A percentile compares a stretch with the other conserved stretches of the same genome.
Conservation (phyloP, 2,888 invertebrate species). For the Euphydryas editha region DNA sequence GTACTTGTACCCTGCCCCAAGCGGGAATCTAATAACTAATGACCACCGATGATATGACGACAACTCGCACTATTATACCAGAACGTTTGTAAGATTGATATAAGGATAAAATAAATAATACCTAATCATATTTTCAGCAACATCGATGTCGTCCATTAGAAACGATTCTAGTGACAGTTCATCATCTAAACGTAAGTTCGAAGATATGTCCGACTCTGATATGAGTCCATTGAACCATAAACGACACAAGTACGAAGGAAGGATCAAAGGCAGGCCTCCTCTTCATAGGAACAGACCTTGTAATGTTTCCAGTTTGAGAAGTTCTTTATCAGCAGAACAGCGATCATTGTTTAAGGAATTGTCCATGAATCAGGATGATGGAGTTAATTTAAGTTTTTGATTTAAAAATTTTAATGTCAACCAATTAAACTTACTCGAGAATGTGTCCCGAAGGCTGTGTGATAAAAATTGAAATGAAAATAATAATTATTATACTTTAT, state of each 20-base stretch:
- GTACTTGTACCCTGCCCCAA: no score
- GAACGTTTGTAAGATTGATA: no score
- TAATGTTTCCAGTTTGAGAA: conserved; percentile 58
- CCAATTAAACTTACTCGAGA: no score
- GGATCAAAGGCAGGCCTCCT: conserved; percentile 73
- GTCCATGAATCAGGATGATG: conserved; percentile 52
- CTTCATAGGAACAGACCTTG: conserved; percentile 56
- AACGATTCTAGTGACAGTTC: conserved; percentile 57
- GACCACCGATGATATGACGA: no score
- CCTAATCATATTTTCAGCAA: no score
- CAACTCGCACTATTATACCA: no score
- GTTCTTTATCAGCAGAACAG: conserved; percentile 62
- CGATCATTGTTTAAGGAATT: conserved; percentile 54
- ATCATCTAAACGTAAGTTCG: conserved; percentile 69
- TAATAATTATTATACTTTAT: no score
- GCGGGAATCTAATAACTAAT: no score
- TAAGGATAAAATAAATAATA: no score
- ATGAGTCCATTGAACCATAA: conserved; percentile 74
- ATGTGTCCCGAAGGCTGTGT: no score
- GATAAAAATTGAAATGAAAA: no score
- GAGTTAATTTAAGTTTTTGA: conserved; percentile 65
- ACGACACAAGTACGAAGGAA: conserved; percentile 69
- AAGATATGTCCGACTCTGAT: conserved; percentile 64
- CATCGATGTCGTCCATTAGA: conserved; percentile 53
- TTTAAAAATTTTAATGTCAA: background rate